Evolutionary conservation across 2,888 invertebrate species (phyloP).

Genomic region (Drosophila longiperda): DNA sequence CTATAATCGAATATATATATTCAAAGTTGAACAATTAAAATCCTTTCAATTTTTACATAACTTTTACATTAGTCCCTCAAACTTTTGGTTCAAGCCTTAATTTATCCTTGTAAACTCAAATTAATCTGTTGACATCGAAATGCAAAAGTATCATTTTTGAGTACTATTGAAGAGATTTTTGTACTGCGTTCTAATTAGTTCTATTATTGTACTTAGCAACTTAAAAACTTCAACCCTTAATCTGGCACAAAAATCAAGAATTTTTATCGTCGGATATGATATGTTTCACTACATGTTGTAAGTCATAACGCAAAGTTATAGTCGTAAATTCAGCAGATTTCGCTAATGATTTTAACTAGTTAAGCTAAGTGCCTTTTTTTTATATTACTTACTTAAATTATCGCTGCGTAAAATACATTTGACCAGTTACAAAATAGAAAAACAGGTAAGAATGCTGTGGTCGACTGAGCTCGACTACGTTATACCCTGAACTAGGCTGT

Average conservation of each 20-base stretch:
- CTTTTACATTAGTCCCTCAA: neutral
- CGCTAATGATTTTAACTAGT: neutral
- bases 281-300: too few relatives aligned
- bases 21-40: neutral
- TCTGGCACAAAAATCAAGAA: neutral
- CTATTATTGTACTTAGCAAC: neutral
- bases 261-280: neutral
- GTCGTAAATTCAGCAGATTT: neutral
- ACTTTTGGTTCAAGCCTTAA: neutral
- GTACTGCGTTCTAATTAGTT: neutral
- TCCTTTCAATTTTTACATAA: neutral
- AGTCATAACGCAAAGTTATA: neutral
- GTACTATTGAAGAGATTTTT: neutral
- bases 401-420: too few relatives aligned
- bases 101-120: neutral
- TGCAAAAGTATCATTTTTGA: too few relatives aligned
- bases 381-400: neutral
- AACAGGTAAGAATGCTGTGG: too few relatives aligned
- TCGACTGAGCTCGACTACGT: too few relatives aligned
- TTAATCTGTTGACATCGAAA: too few relatives aligned
- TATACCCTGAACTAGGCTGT: too few relatives aligned
- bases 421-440: neutral
- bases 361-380: neutral
- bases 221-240: neutral
- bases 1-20: conserved; percentile 54